Conservation (phyloP, 2,888 invertebrate species). For the Ectemnius lituratus region DNA sequence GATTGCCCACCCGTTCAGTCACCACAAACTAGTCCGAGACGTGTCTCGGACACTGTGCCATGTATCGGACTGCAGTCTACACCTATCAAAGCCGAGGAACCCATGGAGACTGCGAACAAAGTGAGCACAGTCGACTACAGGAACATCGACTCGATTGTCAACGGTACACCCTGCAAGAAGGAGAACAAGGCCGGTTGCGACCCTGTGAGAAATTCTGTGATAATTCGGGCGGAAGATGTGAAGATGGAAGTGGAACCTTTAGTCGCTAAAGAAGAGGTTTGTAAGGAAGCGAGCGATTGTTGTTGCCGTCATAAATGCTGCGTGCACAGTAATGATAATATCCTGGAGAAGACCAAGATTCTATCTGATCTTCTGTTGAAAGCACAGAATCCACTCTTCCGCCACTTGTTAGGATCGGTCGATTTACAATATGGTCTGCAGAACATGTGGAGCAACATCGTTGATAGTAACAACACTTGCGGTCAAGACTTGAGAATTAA, state of each 20-base stretch:
- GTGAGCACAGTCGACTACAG: constrained; percentile 71
- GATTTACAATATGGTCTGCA: constrained; percentile 73
- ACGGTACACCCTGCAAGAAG: constrained; percentile 70
- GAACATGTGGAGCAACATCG: constrained; percentile 71
- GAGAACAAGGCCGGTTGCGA: constrained; percentile 59
- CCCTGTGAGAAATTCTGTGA: constrained; percentile 72
- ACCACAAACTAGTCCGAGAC: constrained; percentile 65
- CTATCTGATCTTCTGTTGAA: constrained; percentile 74
- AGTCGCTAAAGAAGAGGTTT: constrained; percentile 39
- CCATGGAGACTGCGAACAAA: constrained; percentile 45
- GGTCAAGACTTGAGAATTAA: constrained; percentile 77
- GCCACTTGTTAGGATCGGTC: constrained; percentile 71
- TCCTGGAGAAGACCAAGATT: constrained; percentile 74
- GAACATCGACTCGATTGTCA: constrained; percentile 76
- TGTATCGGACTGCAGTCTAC: constrained; percentile 75
- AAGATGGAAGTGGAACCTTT: constrained; percentile 69
- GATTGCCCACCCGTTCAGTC: constrained; percentile 49
- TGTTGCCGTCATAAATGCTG: constrained; percentile 75
- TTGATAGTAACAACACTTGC: constrained; percentile 65
- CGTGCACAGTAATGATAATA: constrained; percentile 70
- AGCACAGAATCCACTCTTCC: constrained; percentile 71
- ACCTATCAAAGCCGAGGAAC: constrained; percentile 73
- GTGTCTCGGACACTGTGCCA: constrained; percentile 57
- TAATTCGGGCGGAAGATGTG: constrained; percentile 71
- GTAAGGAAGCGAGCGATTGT: constrained; percentile 58